These are phyloP conservation scores for Fratercula arctica DNA, from an alignment of 2,797 vertebrate species.

Conservation along the genomic window DNA sequence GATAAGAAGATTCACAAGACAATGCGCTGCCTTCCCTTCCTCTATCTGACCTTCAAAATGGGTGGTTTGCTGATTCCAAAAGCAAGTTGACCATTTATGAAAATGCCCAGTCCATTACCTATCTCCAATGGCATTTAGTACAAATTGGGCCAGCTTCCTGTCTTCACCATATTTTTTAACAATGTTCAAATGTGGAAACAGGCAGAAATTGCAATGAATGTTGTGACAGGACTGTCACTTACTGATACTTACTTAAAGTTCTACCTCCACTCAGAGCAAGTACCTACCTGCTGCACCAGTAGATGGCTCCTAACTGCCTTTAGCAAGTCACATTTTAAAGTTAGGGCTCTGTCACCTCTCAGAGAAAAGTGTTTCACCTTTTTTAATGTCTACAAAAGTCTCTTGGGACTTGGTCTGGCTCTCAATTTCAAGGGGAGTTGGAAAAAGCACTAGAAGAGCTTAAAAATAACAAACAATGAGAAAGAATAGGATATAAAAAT, in stretches of 20 bases:
- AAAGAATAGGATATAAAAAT: constrained; percentile 48
- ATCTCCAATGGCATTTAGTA: neutral
- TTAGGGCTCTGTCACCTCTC: neutral
- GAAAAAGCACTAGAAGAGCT: constrained; percentile 4
- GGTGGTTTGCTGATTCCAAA: neutral
- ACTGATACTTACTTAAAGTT: neutral
- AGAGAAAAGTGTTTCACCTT: neutral
- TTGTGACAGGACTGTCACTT: neutral
- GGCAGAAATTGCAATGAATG: neutral
- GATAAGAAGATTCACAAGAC: neutral
- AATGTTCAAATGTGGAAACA: neutral
- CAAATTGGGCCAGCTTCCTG: neutral
- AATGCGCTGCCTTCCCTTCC: neutral
- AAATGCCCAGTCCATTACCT: neutral
- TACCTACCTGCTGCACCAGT: neutral
- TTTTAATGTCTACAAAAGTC: neutral
- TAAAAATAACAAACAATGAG: constrained; percentile 19
- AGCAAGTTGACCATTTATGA: neutral
- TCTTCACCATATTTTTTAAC: neutral
- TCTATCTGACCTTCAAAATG: neutral
- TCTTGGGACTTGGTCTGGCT: neutral
- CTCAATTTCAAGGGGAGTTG: constrained; percentile 15
- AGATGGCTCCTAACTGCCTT: neutral
- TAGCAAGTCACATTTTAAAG: neutral
- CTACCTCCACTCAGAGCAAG: neutral